Evolutionary conservation across 2,113 vertebrate species (phyloP), one percentile per base, ranked within the genome.

Genomic region (Perccottus glenii): DNA sequence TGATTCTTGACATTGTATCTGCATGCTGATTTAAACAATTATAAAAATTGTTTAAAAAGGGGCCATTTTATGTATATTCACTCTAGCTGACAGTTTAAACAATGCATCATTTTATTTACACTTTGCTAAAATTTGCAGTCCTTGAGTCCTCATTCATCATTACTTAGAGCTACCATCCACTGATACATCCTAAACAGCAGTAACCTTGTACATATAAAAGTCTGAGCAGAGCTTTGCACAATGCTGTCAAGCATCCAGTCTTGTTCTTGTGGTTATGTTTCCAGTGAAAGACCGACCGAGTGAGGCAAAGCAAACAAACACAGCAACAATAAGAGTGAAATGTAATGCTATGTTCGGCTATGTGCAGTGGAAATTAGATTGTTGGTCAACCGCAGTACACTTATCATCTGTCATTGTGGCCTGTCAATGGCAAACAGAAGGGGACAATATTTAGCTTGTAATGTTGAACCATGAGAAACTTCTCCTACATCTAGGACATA

Each of bases 291-390:
- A 67, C 5, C 49, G 19, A 16, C 52, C 33, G 5, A 64, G 57
- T 52, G 75, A 78, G 16, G 72, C 67, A 11, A 36, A 73, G 51
- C 63, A 68, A 67, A 77, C 63, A 84, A 69, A 72, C 74, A 64
- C 44, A 33, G 11, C 19, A 50, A 67, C 64, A 67, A 72, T 32
- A 48, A 52, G 44, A 65, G 14, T 27, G 43, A 45, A 58, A 67
- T 66, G 46, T 45, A 58, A 67, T 67, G 57, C 35, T 14, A 57
- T 43, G 55, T 55, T 15, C 14, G 35, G 51, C 50, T 12, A 51
- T 67, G 50, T 14, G 32, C 50, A 33, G 50, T 33, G 50, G 50
- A 52, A 33, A 52, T 11, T 69, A 9, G 19, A 45, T 66, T 73
- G 40, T 32, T 49, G 49, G 43, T 15, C 1, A 62, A 49, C 77